phyloP scores from a whole-genome alignment of 2,113 vertebrate species.

The Epinephelus cyanopodus region DNA sequence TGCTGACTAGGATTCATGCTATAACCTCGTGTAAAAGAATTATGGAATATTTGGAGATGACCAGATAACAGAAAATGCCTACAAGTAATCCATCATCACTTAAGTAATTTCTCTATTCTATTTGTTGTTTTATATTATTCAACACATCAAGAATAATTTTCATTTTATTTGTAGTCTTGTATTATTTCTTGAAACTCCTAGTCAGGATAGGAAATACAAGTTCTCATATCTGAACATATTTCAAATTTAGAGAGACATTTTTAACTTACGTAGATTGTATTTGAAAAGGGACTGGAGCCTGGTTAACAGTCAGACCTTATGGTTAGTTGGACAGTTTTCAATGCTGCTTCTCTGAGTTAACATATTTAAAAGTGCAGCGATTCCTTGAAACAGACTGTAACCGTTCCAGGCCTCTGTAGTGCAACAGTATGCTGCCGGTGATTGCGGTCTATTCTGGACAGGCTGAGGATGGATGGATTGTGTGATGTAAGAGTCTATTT shows the following conservation, averaged over 20 bases:
- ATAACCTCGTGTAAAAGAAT: not conserved
- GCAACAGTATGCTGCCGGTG: conserved; percentile 64
- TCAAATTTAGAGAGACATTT: not conserved
- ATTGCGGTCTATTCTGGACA: conserved; percentile 81
- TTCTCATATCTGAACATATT: not conserved
- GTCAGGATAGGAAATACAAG: not conserved
- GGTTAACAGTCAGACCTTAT: too few relatives aligned
- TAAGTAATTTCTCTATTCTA: not conserved
- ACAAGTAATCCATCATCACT: too few relatives aligned
- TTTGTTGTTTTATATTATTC: not conserved
- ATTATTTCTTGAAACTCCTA: not conserved
- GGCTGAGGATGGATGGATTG: conserved; percentile 65
- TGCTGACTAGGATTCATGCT: not conserved
- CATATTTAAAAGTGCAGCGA: not conserved
- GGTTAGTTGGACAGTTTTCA: conserved; percentile 5
- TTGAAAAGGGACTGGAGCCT: not conserved
- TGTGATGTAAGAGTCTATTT: conserved; percentile 84
- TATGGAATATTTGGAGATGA: conserved; percentile 12
- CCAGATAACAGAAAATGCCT: not conserved
- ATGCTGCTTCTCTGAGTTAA: not conserved
- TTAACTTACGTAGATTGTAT: not conserved
- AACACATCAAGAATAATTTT: not conserved
- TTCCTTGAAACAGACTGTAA: conserved; percentile 40
- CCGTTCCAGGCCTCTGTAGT: conserved; percentile 43
- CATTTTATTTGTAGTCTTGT: not conserved